Percentiles rank a stretch among this genome's conserved stretches.
Conservation (phyloP, 2,113 vertebrate species). For the Camelus bactrianus region DNA sequence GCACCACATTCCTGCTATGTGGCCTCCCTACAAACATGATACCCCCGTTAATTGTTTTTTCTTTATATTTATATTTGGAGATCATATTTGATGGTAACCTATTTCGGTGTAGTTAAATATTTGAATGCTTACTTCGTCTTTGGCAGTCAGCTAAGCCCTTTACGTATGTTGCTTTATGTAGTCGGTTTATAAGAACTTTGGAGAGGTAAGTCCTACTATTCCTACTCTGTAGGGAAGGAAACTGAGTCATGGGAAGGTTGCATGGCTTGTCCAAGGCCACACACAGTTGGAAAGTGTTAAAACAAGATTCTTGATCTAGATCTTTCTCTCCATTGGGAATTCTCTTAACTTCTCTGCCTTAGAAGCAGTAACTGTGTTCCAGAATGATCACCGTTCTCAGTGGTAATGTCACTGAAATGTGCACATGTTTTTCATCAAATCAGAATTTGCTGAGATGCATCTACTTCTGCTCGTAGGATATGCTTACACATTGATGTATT, state of each 20-base stretch:
- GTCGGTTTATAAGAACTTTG: background rate
- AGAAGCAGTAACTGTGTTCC: background rate
- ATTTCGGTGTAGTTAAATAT: background rate
- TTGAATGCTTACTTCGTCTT: conserved; percentile 3
- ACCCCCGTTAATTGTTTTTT: background rate
- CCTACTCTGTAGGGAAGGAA: background rate
- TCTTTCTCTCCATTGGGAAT: background rate
- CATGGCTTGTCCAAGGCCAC: background rate
- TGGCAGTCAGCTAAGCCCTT: background rate
- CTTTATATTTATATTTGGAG: background rate
- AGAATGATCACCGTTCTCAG: background rate
- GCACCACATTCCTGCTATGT: background rate
- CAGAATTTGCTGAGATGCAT: background rate
- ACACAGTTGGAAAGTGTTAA: background rate
- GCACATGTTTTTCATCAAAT: background rate
- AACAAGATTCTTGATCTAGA: background rate
- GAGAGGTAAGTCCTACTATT: background rate
- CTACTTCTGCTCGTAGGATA: background rate
- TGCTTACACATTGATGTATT: background rate
- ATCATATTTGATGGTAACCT: background rate
- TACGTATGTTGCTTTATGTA: background rate
- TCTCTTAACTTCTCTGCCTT: background rate
- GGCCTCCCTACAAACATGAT: background rate
- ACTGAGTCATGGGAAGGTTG: background rate
- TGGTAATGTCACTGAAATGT: background rate